Evolutionary conservation across 2,888 invertebrate genomes (phyloP).

Genomic region (Agrotis clavis): DNA sequence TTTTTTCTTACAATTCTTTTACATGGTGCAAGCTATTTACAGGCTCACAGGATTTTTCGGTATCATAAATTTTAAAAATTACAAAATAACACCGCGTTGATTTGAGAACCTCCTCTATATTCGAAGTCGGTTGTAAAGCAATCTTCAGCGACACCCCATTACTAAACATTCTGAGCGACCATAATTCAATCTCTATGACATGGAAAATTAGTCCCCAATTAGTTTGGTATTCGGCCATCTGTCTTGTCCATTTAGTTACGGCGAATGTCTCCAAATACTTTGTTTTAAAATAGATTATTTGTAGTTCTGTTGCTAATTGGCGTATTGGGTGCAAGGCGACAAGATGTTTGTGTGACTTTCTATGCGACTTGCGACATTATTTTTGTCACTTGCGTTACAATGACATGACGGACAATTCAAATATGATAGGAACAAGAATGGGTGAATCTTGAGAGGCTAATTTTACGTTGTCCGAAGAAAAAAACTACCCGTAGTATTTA

Average conservation of each 20-base stretch:
- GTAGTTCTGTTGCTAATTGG: slow-evolving; percentile 42
- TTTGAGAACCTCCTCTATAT: not conserved
- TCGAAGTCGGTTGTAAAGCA: not conserved
- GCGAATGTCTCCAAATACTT: slow-evolving; percentile 55
- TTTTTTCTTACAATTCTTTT: too few species aligned
- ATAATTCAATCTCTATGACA: slow-evolving; percentile 59
- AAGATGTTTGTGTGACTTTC: too few species aligned
- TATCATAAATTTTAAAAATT: too few species aligned
- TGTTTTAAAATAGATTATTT: slow-evolving; percentile 52
- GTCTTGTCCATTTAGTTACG: slow-evolving; percentile 47
- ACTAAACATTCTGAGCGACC: slow-evolving; percentile 16
- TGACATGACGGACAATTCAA: too few species aligned
- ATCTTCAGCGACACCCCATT: slow-evolving; percentile 17
- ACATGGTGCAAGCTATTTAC: too few species aligned
- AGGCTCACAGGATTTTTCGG: too few species aligned
- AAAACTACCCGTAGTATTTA: too few species aligned
- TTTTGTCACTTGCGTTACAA: too few species aligned
- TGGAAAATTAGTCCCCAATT: slow-evolving; percentile 59
- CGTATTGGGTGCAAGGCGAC: slow-evolving; percentile 21
- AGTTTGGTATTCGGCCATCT: slow-evolving; percentile 50
- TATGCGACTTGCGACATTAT: not conserved
- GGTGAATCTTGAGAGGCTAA: too few species aligned
- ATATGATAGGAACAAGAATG: too few species aligned
- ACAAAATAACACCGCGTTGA: not conserved
- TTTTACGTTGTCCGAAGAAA: too few species aligned